Conservation (phyloP, 2,888 invertebrate species). For the Drosophila rellima region DNA sequence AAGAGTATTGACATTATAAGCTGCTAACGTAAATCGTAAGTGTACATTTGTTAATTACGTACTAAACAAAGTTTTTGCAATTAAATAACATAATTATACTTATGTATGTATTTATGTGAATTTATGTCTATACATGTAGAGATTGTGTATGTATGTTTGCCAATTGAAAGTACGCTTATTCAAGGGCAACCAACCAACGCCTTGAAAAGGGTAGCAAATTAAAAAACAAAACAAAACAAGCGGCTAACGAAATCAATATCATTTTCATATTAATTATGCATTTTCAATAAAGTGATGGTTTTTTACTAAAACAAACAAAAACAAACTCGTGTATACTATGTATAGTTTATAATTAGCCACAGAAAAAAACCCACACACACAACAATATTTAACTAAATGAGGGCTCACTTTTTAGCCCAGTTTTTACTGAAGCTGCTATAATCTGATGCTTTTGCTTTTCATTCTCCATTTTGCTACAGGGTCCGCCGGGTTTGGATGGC, state of each 20-base stretch:
- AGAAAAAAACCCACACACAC: not conserved
- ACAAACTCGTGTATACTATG: constrained; percentile 9
- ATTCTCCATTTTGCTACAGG: constrained; percentile 87
- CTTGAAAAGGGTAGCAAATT: constrained; percentile 37
- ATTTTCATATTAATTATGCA: constrained; percentile 79
- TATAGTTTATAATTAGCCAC: constrained; percentile 23
- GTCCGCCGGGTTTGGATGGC: constrained; percentile 96
- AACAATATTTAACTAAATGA: not conserved
- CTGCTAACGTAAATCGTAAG: constrained; percentile 70
- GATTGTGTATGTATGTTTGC: constrained; percentile 45
- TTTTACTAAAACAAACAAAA: constrained; percentile 69
- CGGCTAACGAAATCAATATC: constrained; percentile 69
- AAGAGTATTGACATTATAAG: constrained; percentile 37
- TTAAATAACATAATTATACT: constrained; percentile 41
- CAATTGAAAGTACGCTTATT: constrained; percentile 25
- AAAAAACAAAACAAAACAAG: constrained; percentile 46
- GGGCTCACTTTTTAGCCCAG: constrained; percentile 5
- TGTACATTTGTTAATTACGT: constrained; percentile 77
- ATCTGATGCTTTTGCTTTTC: constrained; percentile 57
- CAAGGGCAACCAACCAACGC: constrained; percentile 19
- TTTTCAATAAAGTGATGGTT: constrained; percentile 81
- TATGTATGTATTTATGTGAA: constrained; percentile 53
- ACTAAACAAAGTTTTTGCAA: constrained; percentile 60
- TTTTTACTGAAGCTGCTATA: constrained; percentile 19
- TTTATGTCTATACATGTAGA: constrained; percentile 56